Conservation (phyloP, 2,797 vertebrate species). For the Spizella passerina region DNA sequence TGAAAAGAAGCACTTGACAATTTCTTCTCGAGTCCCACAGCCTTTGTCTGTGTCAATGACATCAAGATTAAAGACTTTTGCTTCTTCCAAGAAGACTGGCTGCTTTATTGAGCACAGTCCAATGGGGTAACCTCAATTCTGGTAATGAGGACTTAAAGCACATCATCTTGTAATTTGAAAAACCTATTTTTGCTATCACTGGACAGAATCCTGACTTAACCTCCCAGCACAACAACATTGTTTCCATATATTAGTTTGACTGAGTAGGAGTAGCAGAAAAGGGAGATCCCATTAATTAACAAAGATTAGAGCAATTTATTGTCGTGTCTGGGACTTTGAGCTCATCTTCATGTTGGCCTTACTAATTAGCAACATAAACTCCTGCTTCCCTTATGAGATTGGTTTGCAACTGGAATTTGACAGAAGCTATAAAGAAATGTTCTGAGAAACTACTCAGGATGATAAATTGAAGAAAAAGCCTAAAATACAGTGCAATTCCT, state of each 20-base stretch:
- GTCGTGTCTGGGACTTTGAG: neutral
- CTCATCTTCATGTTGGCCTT: neutral
- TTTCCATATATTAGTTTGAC: neutral
- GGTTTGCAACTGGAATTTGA: neutral
- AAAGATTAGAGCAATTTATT: neutral
- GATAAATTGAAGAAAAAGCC: slow-evolving; percentile 1
- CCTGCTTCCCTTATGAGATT: neutral
- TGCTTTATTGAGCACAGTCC: neutral
- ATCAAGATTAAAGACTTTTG: neutral
- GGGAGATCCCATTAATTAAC: neutral
- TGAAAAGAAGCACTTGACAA: neutral
- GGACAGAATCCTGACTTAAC: neutral
- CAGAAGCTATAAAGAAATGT: neutral
- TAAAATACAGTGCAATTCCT: neutral
- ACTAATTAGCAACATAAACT: slow-evolving; percentile 44
- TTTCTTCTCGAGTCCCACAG: neutral
- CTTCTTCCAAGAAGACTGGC: neutral
- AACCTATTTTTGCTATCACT: neutral
- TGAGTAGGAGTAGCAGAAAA: neutral
- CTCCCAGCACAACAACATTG: neutral
- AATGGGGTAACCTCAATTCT: neutral
- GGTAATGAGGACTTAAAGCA: neutral
- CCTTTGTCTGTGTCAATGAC: neutral
- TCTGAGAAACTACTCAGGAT: neutral
- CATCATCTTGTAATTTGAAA: neutral